Evolutionary conservation across 2,888 invertebrate species (phyloP), one percentile per base, ranked within the genome.

Genomic region (Isoperla grammatica): DNA sequence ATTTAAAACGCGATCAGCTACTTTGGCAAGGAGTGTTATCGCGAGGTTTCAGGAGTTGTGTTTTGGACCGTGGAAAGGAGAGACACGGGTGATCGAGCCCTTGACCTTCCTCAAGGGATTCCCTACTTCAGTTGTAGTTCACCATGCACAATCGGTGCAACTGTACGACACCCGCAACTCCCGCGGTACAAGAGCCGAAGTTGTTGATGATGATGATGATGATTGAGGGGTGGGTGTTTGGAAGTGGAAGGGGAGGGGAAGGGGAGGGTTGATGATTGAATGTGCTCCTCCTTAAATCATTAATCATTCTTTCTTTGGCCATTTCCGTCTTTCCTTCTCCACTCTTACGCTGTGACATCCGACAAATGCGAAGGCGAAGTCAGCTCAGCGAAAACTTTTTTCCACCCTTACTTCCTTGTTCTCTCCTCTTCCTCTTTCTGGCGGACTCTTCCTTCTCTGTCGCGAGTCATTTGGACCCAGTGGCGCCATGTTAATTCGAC

Each of bases 241-340:
- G 35, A 2, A 49, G 6, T 2, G 49, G 23, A 15, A 29, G 29
- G 29, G 29, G 23, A 49, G 15, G 49, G 48, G 23, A 23, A 23
- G 48, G 20, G 22, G 48, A 23, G 29, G 35, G 35, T 35, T 49
- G 29, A 49, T 49, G 49, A 49, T 49, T 49, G 49, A 49, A 49
- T 49, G 49, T 49, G 49, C 49, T 35, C 49, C 49, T 49, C 49
- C 49, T 35, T 23, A 23, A 22, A 49, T 49, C 49, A 49, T 49
- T 49, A 49, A 49, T 49, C 49, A 49, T 49, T 49, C 49, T 49
- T 49, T 49, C 49, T 49, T 49, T 49, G 29, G 49, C 49, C 49
- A 49, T 49, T 49, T 49, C 49, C 49, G 49, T 49, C 49, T 49
- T 49, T 49, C 35, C 49, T n/a, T 49, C 49, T 49, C 49, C 49